A percentile compares a stretch with the other conserved stretches of the same genome.
These are phyloP conservation scores for Artibeus lituratus DNA, from an alignment of 2,797 vertebrate genomes.

Conservation along the genomic window DNA sequence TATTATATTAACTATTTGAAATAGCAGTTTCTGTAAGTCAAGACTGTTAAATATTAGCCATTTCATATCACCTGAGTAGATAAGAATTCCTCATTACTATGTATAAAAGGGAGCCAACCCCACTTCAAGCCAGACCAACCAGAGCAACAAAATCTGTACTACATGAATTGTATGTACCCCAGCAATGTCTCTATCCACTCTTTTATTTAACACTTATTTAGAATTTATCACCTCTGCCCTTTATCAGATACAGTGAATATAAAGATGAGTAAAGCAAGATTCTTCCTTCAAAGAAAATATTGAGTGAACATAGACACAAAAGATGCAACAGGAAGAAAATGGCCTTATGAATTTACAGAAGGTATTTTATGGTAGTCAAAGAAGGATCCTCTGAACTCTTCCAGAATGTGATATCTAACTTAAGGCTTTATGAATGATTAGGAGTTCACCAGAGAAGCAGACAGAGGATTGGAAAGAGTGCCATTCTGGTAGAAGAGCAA, in stretches of 20 bases:
- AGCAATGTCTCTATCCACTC: not conserved
- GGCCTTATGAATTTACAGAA: not conserved
- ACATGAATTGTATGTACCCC: not conserved
- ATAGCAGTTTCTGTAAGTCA: not conserved
- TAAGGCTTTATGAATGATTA: not conserved
- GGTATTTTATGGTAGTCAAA: not conserved
- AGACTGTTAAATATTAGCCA: not conserved
- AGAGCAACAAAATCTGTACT: not conserved
- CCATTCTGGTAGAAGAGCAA: not conserved
- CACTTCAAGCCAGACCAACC: not conserved
- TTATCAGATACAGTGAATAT: not conserved
- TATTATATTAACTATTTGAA: not conserved
- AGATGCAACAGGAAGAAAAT: not conserved
- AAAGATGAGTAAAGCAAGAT: not conserved
- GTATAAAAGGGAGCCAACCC: not conserved
- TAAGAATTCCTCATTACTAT: not conserved
- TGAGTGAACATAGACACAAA: not conserved
- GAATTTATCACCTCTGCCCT: not conserved
- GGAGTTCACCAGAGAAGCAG: not conserved
- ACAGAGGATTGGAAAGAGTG: not conserved
- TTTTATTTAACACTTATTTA: not conserved
- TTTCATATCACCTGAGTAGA: not conserved
- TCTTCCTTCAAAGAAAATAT: not conserved
- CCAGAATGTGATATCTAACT: not conserved
- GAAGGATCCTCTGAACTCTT: not conserved